phyloP scores from a whole-genome alignment of 2,797 vertebrate species.

The Microcaecilia unicolor region DNA sequence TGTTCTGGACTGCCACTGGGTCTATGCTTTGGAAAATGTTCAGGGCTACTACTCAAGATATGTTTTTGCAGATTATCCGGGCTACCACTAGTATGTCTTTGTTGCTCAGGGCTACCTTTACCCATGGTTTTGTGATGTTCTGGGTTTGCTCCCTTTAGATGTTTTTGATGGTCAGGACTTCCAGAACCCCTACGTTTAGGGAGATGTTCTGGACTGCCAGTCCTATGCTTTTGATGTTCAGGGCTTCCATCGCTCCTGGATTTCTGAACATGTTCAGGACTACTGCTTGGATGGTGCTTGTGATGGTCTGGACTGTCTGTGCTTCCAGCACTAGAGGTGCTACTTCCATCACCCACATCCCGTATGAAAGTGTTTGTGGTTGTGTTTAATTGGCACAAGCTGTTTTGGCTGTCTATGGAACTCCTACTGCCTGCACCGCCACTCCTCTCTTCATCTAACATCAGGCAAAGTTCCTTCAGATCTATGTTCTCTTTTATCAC shows the following conservation, averaged over 20 bases:
- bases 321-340: conserved; percentile 85
- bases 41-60: conserved; percentile 65
- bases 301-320: conserved; percentile 85
- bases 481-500: conserved; percentile 86
- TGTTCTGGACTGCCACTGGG: conserved; percentile 64
- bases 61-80: conserved; percentile 69
- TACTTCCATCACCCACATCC: conserved; percentile 88
- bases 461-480: conserved; percentile 81
- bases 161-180: conserved; percentile 68
- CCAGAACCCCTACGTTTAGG: conserved; percentile 71
- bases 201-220: conserved; percentile 78
- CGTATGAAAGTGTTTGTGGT: conserved; percentile 55
- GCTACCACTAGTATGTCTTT: conserved; percentile 62
- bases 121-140: conserved; percentile 71
- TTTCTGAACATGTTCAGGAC: conserved; percentile 72
- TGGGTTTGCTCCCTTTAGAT: conserved; percentile 64
- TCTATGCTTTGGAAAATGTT: conserved; percentile 78
- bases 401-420: conserved; percentile 84
- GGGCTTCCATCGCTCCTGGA: conserved; percentile 62
- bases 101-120: conserved; percentile 62
- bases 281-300: conserved; percentile 48
- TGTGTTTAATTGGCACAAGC: conserved; percentile 64
- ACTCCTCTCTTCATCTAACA: conserved; percentile 84
- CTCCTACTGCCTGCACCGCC: conserved; percentile 66
- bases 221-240: conserved; percentile 67